Base-by-base conservation (phyloP, 2,888 invertebrate genomes). In the Synergus japonicus region DNA sequence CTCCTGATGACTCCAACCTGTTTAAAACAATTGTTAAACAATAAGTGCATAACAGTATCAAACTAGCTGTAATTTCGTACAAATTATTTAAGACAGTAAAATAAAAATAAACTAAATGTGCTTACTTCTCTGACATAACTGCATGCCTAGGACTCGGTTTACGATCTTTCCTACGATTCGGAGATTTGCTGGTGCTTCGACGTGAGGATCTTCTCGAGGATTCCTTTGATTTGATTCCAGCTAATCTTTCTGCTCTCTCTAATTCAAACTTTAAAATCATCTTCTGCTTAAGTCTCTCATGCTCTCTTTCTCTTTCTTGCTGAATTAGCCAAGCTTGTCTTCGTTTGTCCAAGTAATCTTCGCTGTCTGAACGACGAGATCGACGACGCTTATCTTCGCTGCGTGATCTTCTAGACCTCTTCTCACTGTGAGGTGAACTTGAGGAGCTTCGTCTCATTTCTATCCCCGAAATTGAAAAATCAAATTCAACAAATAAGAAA, bases 181-280 rank as follows among this genome's bases (percentile, higher is more conserved):
- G 13, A 22, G 22, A 9, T 73, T 29, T 73, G 4, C 29, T 73
- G 7, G 12, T 9, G 37, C 49, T 73, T 15, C n/a, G 69, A 37
- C 37, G 54, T 15, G 29, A 73, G 15, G 22, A 60, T 22, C 22
- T 60, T 22, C 10, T 3, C 3, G 8, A 60, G 8, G 9, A 2
- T 60, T 22, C 10, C 9, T 37, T 12, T 4, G 49, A 49, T 2
- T 9, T 22, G 22, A 22, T 22, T 22, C 22, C 22, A 22, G 22
- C 8, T 13, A 73, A 37, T 7, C 54, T 7, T 37, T 37, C 49
- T 37, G 13, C 54, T 73, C 69, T 73, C 37, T 54, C 54, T 37
- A 73, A 54, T 49, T 73, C 49, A 73, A 54, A 73, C 29, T 73
- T 49, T 4, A 37, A 37, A 29, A 73, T 73, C 69, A 73, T 73